phyloP scores from a whole-genome alignment of 2,888 invertebrate species.

The Drosophila pegasa region DNA sequence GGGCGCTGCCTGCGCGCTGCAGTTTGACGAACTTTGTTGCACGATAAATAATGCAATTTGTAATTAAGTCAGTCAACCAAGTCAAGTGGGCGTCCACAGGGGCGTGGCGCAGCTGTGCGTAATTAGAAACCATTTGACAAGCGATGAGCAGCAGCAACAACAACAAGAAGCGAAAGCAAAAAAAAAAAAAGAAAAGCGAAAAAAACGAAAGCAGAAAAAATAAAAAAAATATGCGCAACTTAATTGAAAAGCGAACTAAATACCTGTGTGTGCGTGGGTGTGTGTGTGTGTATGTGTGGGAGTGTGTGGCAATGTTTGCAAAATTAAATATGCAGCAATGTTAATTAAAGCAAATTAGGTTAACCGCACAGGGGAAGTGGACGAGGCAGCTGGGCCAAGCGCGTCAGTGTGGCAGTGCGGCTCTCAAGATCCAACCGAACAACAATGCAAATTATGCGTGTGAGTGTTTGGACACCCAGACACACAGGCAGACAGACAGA shows the following conservation, averaged over 20 bases:
- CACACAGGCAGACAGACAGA: conserved; percentile 11
- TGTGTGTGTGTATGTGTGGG: conserved; percentile 13
- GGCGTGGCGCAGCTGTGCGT: conserved; percentile 49
- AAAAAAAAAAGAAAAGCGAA: conserved; percentile 9
- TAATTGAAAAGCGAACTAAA: conserved; percentile 72
- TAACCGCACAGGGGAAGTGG: conserved; percentile 52
- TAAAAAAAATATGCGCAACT: conserved; percentile 29
- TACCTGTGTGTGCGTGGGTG: conserved; percentile 20
- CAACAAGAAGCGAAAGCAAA: conserved; percentile 7
- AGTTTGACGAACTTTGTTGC: conserved; percentile 80
- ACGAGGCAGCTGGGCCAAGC: not conserved
- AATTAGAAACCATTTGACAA: conserved; percentile 63
- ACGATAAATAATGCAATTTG: conserved; percentile 79
- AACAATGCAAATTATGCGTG: conserved; percentile 38
- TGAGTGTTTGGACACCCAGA: conserved; percentile 19
- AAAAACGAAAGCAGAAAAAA: conserved; percentile 13
- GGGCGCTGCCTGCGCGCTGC: conserved; percentile 20
- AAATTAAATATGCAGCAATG: conserved; percentile 76
- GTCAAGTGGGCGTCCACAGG: conserved; percentile 41
- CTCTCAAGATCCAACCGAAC: conserved; percentile 1
- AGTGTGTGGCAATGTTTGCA: conserved; percentile 55
- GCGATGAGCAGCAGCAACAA: conserved; percentile 42
- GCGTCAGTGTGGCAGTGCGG: not conserved
- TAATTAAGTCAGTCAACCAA: conserved; percentile 77
- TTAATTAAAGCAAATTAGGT: conserved; percentile 81